Percentiles rank a stretch among this genome's conserved stretches.
Evolutionary conservation across 2,113 vertebrate genomes (phyloP).

Genomic region (Oenanthe oenanthe): DNA sequence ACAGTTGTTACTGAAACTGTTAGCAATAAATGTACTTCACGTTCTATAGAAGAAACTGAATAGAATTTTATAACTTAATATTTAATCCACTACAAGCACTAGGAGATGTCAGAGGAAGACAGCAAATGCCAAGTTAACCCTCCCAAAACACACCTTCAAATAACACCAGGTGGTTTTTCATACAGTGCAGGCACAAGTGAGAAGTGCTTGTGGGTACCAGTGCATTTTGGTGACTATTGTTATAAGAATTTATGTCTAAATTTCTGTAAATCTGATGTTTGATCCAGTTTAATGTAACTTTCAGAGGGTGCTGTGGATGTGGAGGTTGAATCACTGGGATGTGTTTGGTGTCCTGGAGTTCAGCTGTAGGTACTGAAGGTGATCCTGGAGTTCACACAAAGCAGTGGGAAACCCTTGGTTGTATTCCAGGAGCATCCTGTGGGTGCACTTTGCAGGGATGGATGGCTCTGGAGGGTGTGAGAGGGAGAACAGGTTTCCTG

Average conservation of each 20-base stretch:
- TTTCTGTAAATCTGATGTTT: neutral
- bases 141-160: neutral
- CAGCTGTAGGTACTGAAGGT: neutral
- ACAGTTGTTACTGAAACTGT: neutral
- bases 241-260: neutral
- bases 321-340: neutral
- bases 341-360: neutral
- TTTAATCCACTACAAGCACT: neutral
- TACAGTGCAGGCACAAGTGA: neutral
- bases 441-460: neutral
- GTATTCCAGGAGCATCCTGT: neutral
- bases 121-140: neutral
- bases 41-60: neutral
- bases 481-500: neutral
- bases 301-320: neutral
- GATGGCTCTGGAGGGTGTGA: neutral
- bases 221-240: neutral
- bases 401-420: accelerated
- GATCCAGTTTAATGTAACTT: neutral
- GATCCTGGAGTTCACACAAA: neutral
- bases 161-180: neutral
- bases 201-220: neutral
- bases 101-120: neutral
- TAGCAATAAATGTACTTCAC: neutral
- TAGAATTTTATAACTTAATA: neutral